Evolutionary conservation across 2,113 vertebrate species (phyloP), one percentile per base, ranked within the genome.

Genomic region (Percopsis transmontana): DNA sequence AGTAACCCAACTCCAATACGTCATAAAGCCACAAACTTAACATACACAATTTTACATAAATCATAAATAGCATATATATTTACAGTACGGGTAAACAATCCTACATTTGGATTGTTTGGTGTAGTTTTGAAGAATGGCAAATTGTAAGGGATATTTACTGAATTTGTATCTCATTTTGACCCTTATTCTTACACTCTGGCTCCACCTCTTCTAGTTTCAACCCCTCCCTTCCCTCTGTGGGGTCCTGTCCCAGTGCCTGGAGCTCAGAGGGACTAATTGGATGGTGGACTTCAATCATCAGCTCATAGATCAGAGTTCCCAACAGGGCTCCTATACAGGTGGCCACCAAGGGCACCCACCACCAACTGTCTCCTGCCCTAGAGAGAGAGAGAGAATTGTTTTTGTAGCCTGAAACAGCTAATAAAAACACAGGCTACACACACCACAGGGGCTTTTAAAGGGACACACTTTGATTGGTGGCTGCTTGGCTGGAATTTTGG

Each of bases 281-380:
- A 57, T 94, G 90, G 58, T 96, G 94, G 20, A 92, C 76, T 23
- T 85, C 93, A 56, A 95, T 86, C 61, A 92, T 65, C 67, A 94
- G 72, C 71, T 92, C 86, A 16, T 95, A 95, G 1, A 90, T 53
- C 14, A 56, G 65, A 0, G 91, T 77, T 19, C 94, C 94, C 9
- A 93, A 27, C 0, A 83, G 23, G 0, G 86, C 86, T 0, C 94
- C 93, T 0, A 91, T 21, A 74, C 90, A 82, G 0, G 94, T 93
- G 1, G 92, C 95, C 58, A 93, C 89, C 51, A 95, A 45, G 0
- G 94, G 95, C 5, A 96, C 90, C 95, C 95, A 96, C 94, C 94
- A 96, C 95, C 96, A 96, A 0, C 90, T 84, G 1, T 84, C 85
- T 21, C 94, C 94, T 18, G 94, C 93, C 21, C 94, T 96, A 82